Evolutionary conservation across 2,797 vertebrate genomes (phyloP), one percentile per base, ranked within the genome.

Genomic region (Chaunax sp.): DNA sequence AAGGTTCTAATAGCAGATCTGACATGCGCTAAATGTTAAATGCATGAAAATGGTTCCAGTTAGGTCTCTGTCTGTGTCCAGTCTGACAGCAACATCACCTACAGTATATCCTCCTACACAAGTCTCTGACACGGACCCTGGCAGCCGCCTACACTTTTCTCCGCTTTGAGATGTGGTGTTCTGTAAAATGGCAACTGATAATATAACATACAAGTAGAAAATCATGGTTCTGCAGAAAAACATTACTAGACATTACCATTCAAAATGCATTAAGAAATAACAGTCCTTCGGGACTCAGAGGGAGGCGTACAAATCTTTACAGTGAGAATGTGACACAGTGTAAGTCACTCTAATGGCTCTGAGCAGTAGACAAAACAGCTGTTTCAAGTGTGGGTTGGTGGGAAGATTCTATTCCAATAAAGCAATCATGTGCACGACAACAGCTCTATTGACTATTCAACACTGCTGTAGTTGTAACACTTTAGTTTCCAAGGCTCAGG

Each of bases 61-160:
- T n/a, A n/a, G n/a, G n/a, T n/a, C n/a, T n/a, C n/a, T n/a, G n/a
- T n/a, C n/a, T n/a, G n/a, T n/a, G n/a, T n/a, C n/a, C n/a, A n/a
- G n/a, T n/a, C n/a, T n/a, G n/a, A n/a, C n/a, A n/a, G n/a, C n/a
- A n/a, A n/a, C n/a, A n/a, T n/a, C n/a, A n/a, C n/a, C n/a, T n/a
- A n/a, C n/a, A n/a, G n/a, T n/a, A n/a, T n/a, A n/a, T n/a, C n/a
- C 43, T 20, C 57, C 56, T 12, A 66, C 60, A 41, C 50, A 41
- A 22, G 25, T 20, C 23, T 52, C n/a, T n/a, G n/a, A n/a, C 55
- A 66, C 49, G n/a, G 33, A 30, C 56, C 5, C 63, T 10, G 45
- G 33, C 23, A 16, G 26, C 30, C 33, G 61, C 35, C 20, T n/a
- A 54, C 37, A 18, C 35, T 56, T 45, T 26, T 35, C 22, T 38